A percentile compares a stretch with the other conserved stretches of the same genome.
Conservation (phyloP, 2,113 vertebrate genomes). For the Python bivittatus region DNA sequence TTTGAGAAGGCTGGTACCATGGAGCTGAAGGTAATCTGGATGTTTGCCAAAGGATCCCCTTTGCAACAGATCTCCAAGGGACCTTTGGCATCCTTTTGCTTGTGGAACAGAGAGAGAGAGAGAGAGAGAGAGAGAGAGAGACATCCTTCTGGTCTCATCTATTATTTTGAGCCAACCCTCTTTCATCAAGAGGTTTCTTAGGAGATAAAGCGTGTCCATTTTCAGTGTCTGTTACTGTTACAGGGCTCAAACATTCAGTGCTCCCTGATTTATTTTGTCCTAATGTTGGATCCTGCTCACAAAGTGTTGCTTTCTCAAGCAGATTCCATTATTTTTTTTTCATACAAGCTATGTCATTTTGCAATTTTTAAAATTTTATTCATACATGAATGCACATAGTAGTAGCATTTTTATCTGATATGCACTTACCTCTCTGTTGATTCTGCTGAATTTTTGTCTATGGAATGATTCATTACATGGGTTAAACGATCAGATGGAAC, state of each 20-base stretch:
- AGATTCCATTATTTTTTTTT: slow-evolving; percentile 34
- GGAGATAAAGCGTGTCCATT: slow-evolving; percentile 41
- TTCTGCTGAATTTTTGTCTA: not conserved
- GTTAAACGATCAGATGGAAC: not conserved
- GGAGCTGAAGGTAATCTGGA: slow-evolving; percentile 68
- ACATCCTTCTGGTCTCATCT: slow-evolving; percentile 36
- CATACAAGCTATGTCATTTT: not conserved
- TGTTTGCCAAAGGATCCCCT: slow-evolving; percentile 62
- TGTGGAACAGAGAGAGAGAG: slow-evolving; percentile 36
- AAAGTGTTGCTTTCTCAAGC: slow-evolving; percentile 18
- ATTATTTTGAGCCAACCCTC: slow-evolving; percentile 13
- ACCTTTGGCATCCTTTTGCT: slow-evolving; percentile 62
- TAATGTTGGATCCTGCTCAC: not conserved
- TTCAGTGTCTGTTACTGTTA: slow-evolving; percentile 18
- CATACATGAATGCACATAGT: not conserved
- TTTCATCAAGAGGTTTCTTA: slow-evolving; percentile 3
- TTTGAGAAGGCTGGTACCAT: slow-evolving; percentile 57
- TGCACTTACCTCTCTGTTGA: not conserved
- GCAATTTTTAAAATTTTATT: not conserved
- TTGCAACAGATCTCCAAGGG: slow-evolving; percentile 54
- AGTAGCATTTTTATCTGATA: no score
- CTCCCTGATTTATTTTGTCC: slow-evolving; percentile 34
- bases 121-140: slow-evolving; percentile 42
- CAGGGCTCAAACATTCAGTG: not conserved
- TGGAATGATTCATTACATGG: not conserved